Evolutionary conservation across 2,113 vertebrate genomes (phyloP).

Genomic region (Odocoileus virginianus): DNA sequence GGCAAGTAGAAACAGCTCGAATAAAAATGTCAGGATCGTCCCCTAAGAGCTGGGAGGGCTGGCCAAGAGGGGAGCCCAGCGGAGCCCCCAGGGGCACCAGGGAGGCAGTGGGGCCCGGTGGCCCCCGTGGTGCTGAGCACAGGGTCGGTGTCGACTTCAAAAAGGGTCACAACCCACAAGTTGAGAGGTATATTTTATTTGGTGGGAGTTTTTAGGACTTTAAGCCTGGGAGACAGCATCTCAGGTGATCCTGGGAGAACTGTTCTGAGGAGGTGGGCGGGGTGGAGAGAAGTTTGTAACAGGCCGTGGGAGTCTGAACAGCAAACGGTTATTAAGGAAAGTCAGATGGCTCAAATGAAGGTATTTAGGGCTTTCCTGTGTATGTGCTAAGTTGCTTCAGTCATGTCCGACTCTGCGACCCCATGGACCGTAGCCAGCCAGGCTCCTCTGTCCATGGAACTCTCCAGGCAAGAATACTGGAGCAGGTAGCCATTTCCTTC

Average conservation of each 20-base stretch:
- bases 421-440: neutral
- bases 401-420: neutral
- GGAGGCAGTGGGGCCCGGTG: neutral
- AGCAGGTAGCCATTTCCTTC: neutral
- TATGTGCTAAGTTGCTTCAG: accelerated
- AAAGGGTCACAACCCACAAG: neutral
- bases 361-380: accelerated
- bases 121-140: neutral
- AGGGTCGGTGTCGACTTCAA: neutral
- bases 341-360: accelerated
- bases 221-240: neutral
- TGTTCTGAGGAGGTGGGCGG: neutral
- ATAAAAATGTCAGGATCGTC: neutral
- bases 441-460: neutral
- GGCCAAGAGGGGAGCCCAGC: neutral
- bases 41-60: neutral
- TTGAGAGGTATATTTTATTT: neutral
- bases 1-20: neutral
- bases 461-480: neutral
- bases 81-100: neutral
- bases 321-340: neutral
- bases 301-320: neutral
- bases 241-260: neutral
- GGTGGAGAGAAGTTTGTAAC: neutral
- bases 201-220: neutral